These are phyloP conservation scores for Cossypha dichroa DNA, from an alignment of 2,797 vertebrate species.

Conservation along the genomic window DNA sequence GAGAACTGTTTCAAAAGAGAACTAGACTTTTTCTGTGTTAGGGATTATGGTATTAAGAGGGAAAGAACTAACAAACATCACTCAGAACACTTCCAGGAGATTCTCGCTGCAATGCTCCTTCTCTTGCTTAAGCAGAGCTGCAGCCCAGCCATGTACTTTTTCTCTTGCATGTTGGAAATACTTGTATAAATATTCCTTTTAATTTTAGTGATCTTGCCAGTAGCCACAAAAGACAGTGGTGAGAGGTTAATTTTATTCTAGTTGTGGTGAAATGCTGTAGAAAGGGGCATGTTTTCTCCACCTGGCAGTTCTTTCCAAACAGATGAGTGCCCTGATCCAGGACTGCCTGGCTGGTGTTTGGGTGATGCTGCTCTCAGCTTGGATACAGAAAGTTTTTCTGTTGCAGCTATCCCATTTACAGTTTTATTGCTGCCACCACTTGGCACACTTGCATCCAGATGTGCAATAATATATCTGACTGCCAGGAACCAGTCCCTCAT, in stretches of 20 bases:
- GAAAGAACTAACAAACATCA: neutral
- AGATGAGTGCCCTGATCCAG: neutral
- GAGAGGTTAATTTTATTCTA: neutral
- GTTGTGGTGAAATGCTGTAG: neutral
- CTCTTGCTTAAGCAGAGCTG: neutral
- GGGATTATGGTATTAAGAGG: neutral
- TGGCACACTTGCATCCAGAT: neutral
- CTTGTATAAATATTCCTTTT: neutral
- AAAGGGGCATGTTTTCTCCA: neutral
- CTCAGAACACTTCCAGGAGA: rapidly evolving
- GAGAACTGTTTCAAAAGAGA: neutral
- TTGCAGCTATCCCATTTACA: neutral
- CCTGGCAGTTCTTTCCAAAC: neutral
- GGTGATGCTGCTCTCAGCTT: neutral
- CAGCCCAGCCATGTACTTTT: neutral
- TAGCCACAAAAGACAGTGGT: neutral
- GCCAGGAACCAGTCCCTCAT: neutral
- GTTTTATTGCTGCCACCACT: neutral
- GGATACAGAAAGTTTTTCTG: neutral
- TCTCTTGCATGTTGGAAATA: neutral
- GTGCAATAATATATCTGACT: neutral
- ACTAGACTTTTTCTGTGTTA: neutral
- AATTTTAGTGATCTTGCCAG: neutral
- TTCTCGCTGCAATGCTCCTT: neutral
- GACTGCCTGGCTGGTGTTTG: neutral